Evolutionary conservation across 2,888 invertebrate genomes (phyloP).

Genomic region (Pyrocoelia pectoralis): DNA sequence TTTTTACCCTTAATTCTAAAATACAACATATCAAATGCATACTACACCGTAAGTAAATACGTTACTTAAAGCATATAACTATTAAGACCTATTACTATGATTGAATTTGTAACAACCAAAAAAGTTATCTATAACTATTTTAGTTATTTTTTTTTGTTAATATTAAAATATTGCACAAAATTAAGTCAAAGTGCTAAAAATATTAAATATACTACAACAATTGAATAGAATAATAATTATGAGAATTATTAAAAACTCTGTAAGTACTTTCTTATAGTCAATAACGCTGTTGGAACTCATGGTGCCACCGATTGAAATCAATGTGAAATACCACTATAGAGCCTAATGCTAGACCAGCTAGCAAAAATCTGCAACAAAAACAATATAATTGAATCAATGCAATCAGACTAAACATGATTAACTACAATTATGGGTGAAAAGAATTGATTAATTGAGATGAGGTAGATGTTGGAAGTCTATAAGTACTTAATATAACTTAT

Average conservation of each 20-base stretch:
- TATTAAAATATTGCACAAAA: constrained; percentile 36
- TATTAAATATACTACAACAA: constrained; percentile 32
- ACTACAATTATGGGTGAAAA: too few relatives aligned
- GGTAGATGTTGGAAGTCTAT: too few relatives aligned
- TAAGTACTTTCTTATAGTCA: constrained; percentile 53
- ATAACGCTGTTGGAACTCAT: constrained; percentile 94
- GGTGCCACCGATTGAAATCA: constrained; percentile 99
- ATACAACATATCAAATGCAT: constrained; percentile 40
- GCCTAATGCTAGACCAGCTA: constrained; percentile 96
- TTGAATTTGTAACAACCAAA: constrained; percentile 18
- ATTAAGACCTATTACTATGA: constrained; percentile 23
- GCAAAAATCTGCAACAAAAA: constrained; percentile 77
- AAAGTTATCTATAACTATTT: constrained; percentile 18
- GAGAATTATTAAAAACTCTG: constrained; percentile 29
- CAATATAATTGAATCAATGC: neutral
- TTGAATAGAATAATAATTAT: constrained; percentile 31
- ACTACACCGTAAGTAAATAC: constrained; percentile 42
- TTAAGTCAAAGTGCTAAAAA: constrained; percentile 31
- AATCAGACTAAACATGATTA: too few relatives aligned
- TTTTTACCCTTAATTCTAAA: constrained; percentile 32
- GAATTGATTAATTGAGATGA: too few relatives aligned
- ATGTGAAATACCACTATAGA: constrained; percentile 99
- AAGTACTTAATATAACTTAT: too few relatives aligned
- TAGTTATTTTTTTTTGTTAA: constrained; percentile 9
- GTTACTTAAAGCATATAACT: constrained; percentile 25